Conservation (phyloP, 2,113 vertebrate species). For the Mormoops blainvillei region DNA sequence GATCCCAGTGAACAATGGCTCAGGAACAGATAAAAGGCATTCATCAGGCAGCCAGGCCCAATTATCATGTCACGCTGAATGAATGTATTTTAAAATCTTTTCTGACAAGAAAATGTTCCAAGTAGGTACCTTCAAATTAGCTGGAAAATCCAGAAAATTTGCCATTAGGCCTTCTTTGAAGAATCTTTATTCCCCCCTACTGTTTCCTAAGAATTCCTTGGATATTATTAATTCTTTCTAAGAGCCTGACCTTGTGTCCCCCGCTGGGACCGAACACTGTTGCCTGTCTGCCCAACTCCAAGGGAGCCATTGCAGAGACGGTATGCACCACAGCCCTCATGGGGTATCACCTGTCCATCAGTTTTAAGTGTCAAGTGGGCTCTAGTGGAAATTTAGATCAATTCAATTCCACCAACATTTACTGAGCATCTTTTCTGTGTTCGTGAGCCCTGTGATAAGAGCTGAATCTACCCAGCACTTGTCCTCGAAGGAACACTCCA, state of each 20-base stretch:
- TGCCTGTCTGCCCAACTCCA: not conserved
- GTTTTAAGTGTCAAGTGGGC: not conserved
- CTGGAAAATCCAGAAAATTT: conserved; percentile 76
- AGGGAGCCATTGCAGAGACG: not conserved
- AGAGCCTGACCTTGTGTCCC: conserved; percentile 49
- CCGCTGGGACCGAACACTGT: not conserved
- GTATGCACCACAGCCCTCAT: not conserved
- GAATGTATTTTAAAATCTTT: conserved; percentile 78
- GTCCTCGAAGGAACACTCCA: not conserved
- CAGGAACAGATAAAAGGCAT: conserved; percentile 71
- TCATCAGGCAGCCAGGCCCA: conserved; percentile 72
- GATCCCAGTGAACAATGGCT: conserved; percentile 62
- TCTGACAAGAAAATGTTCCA: conserved; percentile 78
- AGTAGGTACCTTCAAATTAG: conserved; percentile 77
- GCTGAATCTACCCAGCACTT: not conserved
- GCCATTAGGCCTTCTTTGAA: conserved; percentile 64
- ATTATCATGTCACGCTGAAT: conserved; percentile 76
- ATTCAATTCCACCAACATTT: not conserved
- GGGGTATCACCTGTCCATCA: conserved; percentile 28
- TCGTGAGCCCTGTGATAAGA: not conserved
- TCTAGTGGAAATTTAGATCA: not conserved
- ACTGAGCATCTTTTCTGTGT: not conserved
- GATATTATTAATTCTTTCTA: conserved; percentile 67
- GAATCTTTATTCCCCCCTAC: conserved; percentile 55
- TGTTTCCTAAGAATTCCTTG: conserved; percentile 60